A percentile compares a stretch with the other conserved stretches of the same genome.
phyloP scores from a whole-genome alignment of 2,113 vertebrate genomes.

The Tylochromis polylepis region DNA sequence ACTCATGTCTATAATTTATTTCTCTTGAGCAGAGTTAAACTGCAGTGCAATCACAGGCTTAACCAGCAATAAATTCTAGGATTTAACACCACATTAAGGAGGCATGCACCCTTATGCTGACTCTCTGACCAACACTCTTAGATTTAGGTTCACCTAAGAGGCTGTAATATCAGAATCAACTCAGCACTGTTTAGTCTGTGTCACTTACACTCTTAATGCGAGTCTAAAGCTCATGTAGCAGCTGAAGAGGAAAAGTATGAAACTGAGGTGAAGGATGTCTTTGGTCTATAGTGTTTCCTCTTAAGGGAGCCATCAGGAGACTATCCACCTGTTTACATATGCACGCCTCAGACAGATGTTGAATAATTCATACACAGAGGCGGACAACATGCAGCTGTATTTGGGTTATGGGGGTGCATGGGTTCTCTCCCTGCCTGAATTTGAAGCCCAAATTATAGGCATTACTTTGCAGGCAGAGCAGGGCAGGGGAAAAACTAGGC shows the following conservation, averaged over 20 bases:
- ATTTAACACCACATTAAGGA: constrained; percentile 15
- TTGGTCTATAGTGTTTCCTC: constrained; percentile 13
- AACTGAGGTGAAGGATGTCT: constrained; percentile 27
- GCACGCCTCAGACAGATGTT: constrained; percentile 68
- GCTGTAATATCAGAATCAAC: neutral
- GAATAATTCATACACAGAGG: constrained; percentile 68
- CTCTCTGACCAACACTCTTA: neutral
- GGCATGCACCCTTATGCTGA: neutral
- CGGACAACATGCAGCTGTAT: constrained; percentile 67
- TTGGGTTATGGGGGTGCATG: constrained; percentile 65
- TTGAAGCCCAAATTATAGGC: constrained; percentile 47
- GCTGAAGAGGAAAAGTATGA: neutral
- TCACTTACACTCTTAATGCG: no score
- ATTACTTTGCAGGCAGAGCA: constrained; percentile 56
- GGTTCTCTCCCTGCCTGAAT: constrained; percentile 35
- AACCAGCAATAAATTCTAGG: neutral
- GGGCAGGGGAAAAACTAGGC: constrained; percentile 51
- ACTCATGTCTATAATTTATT: constrained; percentile 1
- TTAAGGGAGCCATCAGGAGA: constrained; percentile 47
- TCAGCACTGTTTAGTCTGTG: constrained; percentile 10
- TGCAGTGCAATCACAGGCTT: constrained; percentile 9
- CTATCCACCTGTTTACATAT: constrained; percentile 64
- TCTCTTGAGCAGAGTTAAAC: neutral
- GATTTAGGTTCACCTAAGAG: constrained; percentile 34
- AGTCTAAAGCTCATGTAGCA: no score